Conservation (phyloP, 2,888 invertebrate species). For the Tetanocera ferruginea region DNA sequence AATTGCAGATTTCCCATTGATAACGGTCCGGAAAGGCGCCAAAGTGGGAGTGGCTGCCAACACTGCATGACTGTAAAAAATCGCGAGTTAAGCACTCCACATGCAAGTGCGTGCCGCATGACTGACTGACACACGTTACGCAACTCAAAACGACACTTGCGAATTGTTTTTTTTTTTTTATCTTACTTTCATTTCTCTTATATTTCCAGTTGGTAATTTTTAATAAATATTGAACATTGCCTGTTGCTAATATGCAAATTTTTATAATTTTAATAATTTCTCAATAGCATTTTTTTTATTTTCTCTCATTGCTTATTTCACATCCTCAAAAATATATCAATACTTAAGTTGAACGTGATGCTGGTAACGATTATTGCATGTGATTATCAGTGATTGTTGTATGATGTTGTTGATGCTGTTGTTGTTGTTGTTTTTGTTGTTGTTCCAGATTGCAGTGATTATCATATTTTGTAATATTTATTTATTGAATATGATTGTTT, state of each 20-base stretch:
- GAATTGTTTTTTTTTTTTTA: background rate
- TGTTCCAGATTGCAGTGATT: conserved; percentile 32
- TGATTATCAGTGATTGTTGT: conserved; percentile 53
- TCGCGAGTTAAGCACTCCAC: background rate
- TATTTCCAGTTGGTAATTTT: conserved; percentile 55
- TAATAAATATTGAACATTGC: conserved; percentile 56
- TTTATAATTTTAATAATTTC: conserved; percentile 51
- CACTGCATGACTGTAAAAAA: background rate
- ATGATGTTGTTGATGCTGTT: background rate
- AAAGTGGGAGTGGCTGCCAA: conserved; percentile 19
- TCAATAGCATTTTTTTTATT: conserved; percentile 35
- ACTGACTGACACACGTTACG: background rate
- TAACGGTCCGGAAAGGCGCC: background rate
- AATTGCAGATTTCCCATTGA: conserved; percentile 22
- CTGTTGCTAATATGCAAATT: conserved; percentile 55
- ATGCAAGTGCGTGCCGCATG: background rate
- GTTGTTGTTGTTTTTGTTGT: background rate
- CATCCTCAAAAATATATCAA: background rate
- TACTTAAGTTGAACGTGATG: conserved; percentile 9
- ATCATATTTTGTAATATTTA: conserved; percentile 28
- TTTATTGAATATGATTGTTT: conserved; percentile 17
- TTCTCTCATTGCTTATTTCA: no score
- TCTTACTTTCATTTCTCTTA: background rate
- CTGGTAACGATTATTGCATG: conserved; percentile 51
- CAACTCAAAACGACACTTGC: background rate